Evolutionary conservation across 2,797 vertebrate species (phyloP), one percentile per base, ranked within the genome.

Genomic region (Acanthiza pusilla): DNA sequence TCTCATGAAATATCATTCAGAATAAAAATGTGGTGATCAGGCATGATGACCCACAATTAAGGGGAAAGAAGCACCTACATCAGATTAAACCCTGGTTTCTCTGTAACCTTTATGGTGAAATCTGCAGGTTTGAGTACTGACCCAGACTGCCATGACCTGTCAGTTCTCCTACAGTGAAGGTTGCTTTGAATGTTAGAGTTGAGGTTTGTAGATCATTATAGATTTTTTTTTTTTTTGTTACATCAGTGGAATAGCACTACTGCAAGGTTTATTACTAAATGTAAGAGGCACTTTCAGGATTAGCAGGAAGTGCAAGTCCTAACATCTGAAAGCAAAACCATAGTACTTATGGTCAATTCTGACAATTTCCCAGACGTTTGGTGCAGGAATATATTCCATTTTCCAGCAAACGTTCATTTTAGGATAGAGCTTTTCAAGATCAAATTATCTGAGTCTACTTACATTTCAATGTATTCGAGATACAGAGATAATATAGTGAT

Each of bases 311-410:
- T 65, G 65, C 71, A 95, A 96, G 6, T 72, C 81, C 87, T 86
- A 94, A 87, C 60, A 87, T 80, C 85, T 85, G 89, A 96, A 97
- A 97, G 81, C 45, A 95, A 96, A 96, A 88, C 63, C 57, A 43
- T 20, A 95, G 53, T 76, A 95, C 85, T 95, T 91, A 96, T 96
- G 78, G 80, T 73, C 13, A 75, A 9, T 42, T 58, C 66, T 26
- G 32, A 81, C 5, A 55, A 55, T 57, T 93, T 68, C 12, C 3
- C 38, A 42, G 54, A 58, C 42, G 14, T 74, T 88, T 86, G 68
- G 21, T 51, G 38, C 22, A 40, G 47, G 15, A 85, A 54, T 43
- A 22, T 60, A 30, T 74, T 91, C 53, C 16, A 51, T 86, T 93
- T 94, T 76, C 65, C 32, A 75, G 45, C 20, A 65, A 83, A 82